Conservation (phyloP, 2,888 invertebrate genomes). For the Rhogogaster chlorosoma region DNA sequence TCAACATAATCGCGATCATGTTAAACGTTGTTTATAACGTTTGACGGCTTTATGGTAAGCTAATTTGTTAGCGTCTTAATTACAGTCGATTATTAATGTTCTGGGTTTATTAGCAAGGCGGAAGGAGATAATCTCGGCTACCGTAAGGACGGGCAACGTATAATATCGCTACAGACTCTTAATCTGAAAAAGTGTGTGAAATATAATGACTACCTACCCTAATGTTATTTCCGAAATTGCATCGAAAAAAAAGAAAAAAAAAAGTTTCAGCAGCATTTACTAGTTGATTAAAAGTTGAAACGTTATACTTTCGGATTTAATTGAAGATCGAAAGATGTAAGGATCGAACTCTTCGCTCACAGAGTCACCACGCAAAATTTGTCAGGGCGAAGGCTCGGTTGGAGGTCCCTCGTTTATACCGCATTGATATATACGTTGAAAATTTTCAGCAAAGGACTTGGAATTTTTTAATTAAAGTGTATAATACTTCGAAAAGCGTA, state of each 20-base stretch:
- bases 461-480: slow-evolving; percentile 33
- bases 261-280: background rate
- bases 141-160: background rate
- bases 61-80: slow-evolving; percentile 24
- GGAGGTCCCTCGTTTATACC: background rate
- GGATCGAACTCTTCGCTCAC: background rate
- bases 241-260: background rate
- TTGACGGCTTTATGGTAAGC: background rate
- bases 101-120: slow-evolving; percentile 23
- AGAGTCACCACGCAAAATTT: background rate
- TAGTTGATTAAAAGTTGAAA: background rate
- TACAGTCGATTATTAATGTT: slow-evolving; percentile 37
- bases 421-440: background rate
- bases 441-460: background rate
- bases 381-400: background rate
- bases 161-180: background rate
- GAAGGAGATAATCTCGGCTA: slow-evolving; percentile 25
- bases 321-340: background rate
- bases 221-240: background rate
- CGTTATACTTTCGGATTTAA: background rate
- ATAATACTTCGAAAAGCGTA: background rate
- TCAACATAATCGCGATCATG: background rate
- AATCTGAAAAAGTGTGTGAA: background rate
- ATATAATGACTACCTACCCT: background rate
- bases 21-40: background rate